These are phyloP conservation scores for Hormiphora californensis DNA, from an alignment of 37 sponge, comb jelly and placozoan species.

Conservation along the genomic window DNA sequence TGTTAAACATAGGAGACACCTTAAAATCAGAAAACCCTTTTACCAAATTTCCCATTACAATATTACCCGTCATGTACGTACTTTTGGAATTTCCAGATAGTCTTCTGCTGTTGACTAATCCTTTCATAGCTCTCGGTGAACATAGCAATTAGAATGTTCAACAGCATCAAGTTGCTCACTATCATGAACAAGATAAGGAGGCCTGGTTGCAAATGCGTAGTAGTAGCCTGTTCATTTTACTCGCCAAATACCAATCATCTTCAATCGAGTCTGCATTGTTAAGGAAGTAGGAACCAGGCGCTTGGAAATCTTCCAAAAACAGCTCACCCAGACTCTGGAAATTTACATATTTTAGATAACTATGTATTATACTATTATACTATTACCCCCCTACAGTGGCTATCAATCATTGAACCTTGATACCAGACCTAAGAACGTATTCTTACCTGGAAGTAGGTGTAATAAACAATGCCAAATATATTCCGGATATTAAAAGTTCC, in stretches of 20 bases:
- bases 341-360: background rate
- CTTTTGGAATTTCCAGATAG: slow-evolving; percentile 2
- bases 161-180: background rate
- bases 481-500: background rate
- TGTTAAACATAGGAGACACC: background rate
- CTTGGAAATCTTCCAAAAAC: background rate
- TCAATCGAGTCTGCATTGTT: background rate
- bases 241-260: background rate
- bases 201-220: too few species aligned
- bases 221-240: background rate
- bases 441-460: background rate
- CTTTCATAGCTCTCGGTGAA: slow-evolving; percentile 4
- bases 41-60: background rate
- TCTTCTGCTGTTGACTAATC: background rate
- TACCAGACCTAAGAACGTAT: background rate
- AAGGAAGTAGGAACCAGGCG: background rate
- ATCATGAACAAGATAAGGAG: background rate
- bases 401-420: too few species aligned
- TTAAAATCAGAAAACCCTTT: background rate
- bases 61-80: background rate
- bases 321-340: background rate
- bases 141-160: slow-evolving; percentile 15
- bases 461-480: background rate
- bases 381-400: background rate
- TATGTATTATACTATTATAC: background rate